These are phyloP conservation scores for Diorhabda sublineata DNA, from an alignment of 1,140 invertebrate species.

Conservation along the genomic window DNA sequence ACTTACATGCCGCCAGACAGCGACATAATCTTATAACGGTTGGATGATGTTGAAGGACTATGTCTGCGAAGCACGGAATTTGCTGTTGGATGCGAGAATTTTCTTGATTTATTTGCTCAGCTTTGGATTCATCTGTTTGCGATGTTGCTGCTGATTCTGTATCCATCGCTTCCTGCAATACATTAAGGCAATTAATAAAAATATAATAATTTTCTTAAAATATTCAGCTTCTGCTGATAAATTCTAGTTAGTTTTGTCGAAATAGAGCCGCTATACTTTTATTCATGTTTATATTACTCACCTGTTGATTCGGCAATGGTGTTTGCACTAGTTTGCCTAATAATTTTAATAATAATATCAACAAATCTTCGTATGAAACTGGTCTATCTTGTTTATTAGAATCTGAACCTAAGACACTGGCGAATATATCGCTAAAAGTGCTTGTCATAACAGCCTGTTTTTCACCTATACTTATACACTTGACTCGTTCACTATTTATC, in stretches of 20 bases:
- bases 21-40: constrained; percentile 79
- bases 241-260: background rate
- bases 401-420: constrained; percentile 61
- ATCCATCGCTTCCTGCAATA: constrained; percentile 41
- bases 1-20: constrained; percentile 66
- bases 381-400: constrained; percentile 53
- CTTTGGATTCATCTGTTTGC: constrained; percentile 78
- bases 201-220: constrained; percentile 2
- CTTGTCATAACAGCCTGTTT: constrained; percentile 42
- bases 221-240: background rate
- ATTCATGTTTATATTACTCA: constrained; percentile 14
- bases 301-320: constrained; percentile 50
- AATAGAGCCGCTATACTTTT: background rate
- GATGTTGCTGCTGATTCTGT: constrained; percentile 42
- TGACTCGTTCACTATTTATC: constrained; percentile 55
- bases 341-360: constrained; percentile 64
- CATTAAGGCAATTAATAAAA: background rate
- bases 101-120: constrained; percentile 59
- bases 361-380: constrained; percentile 62
- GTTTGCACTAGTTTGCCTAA: constrained; percentile 65
- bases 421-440: constrained; percentile 64
- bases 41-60: constrained; percentile 68
- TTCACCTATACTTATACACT: constrained; percentile 48
- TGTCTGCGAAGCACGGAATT: constrained; percentile 68
- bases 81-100: constrained; percentile 35